Percentiles rank a stretch among this genome's conserved stretches.
Evolutionary conservation across 2,113 vertebrate genomes (phyloP).

Genomic region (Cyprinodon brontotheroides): DNA sequence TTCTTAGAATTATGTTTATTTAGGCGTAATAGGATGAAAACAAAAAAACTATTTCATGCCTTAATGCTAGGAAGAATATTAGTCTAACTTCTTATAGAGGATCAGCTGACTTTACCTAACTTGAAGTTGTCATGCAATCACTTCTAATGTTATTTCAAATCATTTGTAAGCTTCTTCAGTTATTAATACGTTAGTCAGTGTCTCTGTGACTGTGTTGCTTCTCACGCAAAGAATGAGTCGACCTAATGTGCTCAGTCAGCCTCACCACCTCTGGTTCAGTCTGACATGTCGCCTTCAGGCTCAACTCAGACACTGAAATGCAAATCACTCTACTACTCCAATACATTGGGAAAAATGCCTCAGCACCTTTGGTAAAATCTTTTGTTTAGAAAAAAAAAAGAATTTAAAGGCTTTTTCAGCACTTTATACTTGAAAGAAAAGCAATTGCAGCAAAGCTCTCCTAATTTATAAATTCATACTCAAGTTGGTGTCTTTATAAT

Average conservation of each 20-base stretch:
- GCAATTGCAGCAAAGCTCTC: not conserved
- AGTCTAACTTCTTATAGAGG: not conserved
- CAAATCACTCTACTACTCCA: not conserved
- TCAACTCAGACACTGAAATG: not conserved
- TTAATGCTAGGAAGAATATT: not conserved
- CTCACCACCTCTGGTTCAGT: slow-evolving; percentile 54
- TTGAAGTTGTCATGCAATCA: not conserved
- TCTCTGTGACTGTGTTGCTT: slow-evolving; percentile 42
- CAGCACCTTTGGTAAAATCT: not conserved
- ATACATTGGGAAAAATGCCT: not conserved
- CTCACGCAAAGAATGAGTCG: slow-evolving; percentile 71
- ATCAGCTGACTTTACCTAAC: not conserved
- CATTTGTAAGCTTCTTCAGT: slow-evolving; percentile 9
- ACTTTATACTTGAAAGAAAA: not conserved
- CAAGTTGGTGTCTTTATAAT: not conserved
- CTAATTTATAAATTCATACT: not conserved
- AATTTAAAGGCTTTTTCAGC: not conserved
- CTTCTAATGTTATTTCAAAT: slow-evolving; percentile 1
- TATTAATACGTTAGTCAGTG: slow-evolving; percentile 22
- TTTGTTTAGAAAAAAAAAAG: not conserved
- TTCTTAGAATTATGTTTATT: no score
- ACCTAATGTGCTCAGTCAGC: slow-evolving; percentile 63
- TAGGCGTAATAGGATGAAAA: not conserved
- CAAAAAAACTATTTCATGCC: not conserved
- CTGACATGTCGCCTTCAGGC: slow-evolving; percentile 48